Evolutionary conservation across 2,888 invertebrate species (phyloP), one percentile per base, ranked within the genome.

Genomic region (Netelia fuscicornis): DNA sequence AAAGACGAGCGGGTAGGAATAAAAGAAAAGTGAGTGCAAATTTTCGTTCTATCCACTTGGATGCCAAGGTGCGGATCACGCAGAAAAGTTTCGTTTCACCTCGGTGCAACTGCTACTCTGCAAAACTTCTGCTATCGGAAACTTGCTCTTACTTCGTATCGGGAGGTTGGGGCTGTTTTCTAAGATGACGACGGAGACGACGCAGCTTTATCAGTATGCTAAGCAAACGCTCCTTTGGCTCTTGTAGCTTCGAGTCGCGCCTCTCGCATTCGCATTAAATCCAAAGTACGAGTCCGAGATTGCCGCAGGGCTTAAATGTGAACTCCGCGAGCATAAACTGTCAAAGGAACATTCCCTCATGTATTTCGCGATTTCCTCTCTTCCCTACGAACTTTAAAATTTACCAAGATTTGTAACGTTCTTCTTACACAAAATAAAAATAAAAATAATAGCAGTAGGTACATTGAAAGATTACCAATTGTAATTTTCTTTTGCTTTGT

Each of bases 201-300:
- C 81, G 62, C 42, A 74, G 81, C 84, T 84, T 84, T 84, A 84
- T 84, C 84, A 84, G 81, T 81, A 84, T 84, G 84, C 84, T 74
- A 81, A 84, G 84, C 84, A 84, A 84, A 84, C 78, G 81, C 77
- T 62, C 71, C 77, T 77, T 81, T 78, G 77, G 72, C 81, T 82
- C 74, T 84, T 78, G 44, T 52, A 84, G 76, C 80, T 72, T 6
- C 64, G 80, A 76, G 68, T 68, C 25, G 60, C 42, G 54, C 37
- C 37, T 37, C 62, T 70, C 80, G 81, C 64, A 74, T 81, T 81
- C 78, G 62, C 67, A 78, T 81, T 84, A 84, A 84, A 81, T 81
- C 77, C 52, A n/a, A 62, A 62, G 64, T 79, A 64, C 79, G 79
- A 48, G 76, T 17, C 3, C 44, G 13, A 23, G 37, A 20, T 60